A percentile compares a stretch with the other conserved stretches of the same genome.
Evolutionary conservation across 1,140 invertebrate species (phyloP).

Genomic region (Tribolium madens): DNA sequence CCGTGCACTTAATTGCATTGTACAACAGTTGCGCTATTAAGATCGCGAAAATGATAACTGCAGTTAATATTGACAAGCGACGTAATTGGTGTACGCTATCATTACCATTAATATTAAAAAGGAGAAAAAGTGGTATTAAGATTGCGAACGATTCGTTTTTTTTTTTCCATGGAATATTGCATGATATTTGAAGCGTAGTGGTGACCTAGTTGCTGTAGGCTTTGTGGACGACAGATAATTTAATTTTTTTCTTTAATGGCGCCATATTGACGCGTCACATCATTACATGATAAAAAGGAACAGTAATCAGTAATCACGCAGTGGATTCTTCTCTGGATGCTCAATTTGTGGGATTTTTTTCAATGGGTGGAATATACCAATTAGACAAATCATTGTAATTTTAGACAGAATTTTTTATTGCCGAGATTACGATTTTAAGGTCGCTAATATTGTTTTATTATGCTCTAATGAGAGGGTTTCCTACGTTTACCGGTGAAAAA

Average conservation of each 20-base stretch:
- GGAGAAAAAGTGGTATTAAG: background rate
- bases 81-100: constrained; percentile 15
- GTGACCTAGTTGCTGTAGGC: background rate
- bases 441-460: background rate
- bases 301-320: background rate
- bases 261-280: constrained; percentile 17
- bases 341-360: background rate
- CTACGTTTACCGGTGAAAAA: background rate
- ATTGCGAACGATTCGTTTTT: background rate
- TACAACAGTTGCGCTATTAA: constrained; percentile 6
- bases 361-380: background rate
- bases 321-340: background rate
- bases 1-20: constrained; percentile 9
- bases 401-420: background rate
- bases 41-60: constrained; percentile 5
- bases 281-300: constrained; percentile 1
- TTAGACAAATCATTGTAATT: constrained; percentile 2
- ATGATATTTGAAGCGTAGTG: background rate
- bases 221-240: constrained; percentile 9
- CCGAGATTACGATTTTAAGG: background rate
- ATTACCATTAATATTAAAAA: constrained; percentile 13
- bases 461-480: background rate
- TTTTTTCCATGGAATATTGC: constrained; percentile 14
- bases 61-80: constrained; percentile 22
- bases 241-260: constrained; percentile 9